phyloP scores from a whole-genome alignment of 2,797 vertebrate genomes.

The Schizopygopsis malacanthus region DNA sequence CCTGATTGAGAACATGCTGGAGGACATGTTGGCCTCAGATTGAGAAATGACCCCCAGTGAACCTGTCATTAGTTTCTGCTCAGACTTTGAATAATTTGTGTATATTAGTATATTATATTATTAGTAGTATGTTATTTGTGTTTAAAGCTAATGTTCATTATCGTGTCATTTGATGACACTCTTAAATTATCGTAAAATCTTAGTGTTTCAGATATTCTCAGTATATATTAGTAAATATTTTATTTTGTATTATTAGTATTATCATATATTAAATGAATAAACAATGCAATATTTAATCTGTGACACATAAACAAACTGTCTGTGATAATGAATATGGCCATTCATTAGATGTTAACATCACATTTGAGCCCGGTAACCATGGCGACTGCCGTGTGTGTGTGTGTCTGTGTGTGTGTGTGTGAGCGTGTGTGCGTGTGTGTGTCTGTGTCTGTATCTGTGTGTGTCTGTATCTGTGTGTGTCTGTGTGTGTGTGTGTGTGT shows the following conservation, averaged over 20 bases:
- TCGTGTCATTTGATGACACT: neutral
- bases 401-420: neutral
- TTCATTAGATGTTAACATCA: neutral
- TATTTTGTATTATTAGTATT: no score
- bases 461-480: neutral
- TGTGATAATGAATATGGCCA: neutral
- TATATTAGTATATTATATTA: neutral
- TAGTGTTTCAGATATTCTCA: neutral
- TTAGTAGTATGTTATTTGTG: neutral
- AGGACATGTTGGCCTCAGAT: neutral
- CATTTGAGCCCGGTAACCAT: neutral
- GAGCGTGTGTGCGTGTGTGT: neutral
- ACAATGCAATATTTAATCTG: neutral
- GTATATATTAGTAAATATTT: neutral
- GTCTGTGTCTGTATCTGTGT: neutral
- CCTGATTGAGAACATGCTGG: neutral
- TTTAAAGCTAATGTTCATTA: neutral
- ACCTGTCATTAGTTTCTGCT: neutral
- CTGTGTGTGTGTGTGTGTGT: neutral
- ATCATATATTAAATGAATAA: neutral
- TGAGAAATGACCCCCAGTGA: no score
- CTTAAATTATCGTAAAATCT: neutral
- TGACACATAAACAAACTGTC: neutral
- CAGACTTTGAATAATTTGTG: neutral
- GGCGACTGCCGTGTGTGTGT: neutral